Conservation (phyloP, 2,113 vertebrate genomes). For the Phoxinus phoxinus region DNA sequence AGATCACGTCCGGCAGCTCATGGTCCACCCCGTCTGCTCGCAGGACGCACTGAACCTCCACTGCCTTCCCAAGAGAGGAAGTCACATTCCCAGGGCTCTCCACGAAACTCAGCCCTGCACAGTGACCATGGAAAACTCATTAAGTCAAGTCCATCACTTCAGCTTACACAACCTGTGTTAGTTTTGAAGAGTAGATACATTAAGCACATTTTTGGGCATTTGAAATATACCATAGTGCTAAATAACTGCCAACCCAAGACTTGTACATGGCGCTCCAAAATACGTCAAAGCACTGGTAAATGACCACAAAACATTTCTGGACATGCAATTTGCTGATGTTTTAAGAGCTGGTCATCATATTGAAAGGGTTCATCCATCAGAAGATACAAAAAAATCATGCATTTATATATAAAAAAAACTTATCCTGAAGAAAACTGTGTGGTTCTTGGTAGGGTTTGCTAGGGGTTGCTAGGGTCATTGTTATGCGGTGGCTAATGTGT, state of each 20-base stretch:
- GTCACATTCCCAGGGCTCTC: slow-evolving; percentile 76
- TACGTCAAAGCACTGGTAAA: background rate
- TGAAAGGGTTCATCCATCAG: background rate
- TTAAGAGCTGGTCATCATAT: background rate
- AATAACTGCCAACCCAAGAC: background rate
- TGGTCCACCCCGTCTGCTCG: slow-evolving; percentile 61
- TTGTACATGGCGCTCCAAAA: background rate
- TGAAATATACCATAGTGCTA: background rate
- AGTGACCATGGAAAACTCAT: background rate
- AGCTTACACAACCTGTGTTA: background rate
- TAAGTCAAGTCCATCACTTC: background rate
- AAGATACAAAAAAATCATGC: background rate
- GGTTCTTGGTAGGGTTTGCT: no score
- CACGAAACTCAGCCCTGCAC: slow-evolving; percentile 73
- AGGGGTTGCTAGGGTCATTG: no score
- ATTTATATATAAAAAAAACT: background rate
- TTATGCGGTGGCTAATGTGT: no score
- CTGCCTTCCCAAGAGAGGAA: slow-evolving; percentile 80
- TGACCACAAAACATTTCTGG: background rate
- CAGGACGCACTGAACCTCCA: slow-evolving; percentile 76
- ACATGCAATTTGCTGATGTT: background rate
- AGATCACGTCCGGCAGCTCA: slow-evolving; percentile 81
- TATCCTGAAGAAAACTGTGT: no score
- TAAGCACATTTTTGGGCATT: background rate
- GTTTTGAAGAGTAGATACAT: background rate